Evolutionary conservation across 2,888 invertebrate genomes (phyloP).

Genomic region (Portevinia maculata): DNA sequence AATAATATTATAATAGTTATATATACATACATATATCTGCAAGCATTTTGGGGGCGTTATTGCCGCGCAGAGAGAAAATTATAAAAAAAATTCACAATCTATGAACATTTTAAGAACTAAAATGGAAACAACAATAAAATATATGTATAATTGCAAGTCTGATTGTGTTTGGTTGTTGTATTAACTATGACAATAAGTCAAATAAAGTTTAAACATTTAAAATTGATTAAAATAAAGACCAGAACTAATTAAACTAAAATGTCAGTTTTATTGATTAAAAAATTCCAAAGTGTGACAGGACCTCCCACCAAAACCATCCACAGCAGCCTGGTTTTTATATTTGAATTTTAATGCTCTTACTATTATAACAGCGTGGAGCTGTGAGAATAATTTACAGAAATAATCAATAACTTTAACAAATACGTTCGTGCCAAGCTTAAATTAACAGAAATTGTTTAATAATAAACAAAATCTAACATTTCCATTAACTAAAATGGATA

Average conservation of each 20-base stretch:
- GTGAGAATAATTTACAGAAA: no score
- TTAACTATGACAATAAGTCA: slow-evolving; percentile 29
- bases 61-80: neutral
- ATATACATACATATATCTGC: slow-evolving; percentile 9
- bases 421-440: no score
- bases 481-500: no score
- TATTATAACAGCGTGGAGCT: no score
- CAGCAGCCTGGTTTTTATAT: no score
- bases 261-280: neutral
- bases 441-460: no score
- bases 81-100: slow-evolving; percentile 15
- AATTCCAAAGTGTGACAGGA: no score
- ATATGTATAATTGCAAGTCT: slow-evolving; percentile 49
- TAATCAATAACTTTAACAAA: no score
- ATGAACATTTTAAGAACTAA: no score
- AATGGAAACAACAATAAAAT: slow-evolving; percentile 12
- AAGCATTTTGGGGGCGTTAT: neutral
- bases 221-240: slow-evolving; percentile 34
- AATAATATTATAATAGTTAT: slow-evolving; percentile 42
- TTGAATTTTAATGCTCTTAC: no score
- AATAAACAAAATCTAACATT: no score
- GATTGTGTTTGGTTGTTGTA: slow-evolving; percentile 62
- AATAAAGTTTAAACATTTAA: slow-evolving; percentile 29
- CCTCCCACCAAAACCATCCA: no score
- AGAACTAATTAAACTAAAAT: neutral